Base-by-base conservation (phyloP, 2,888 invertebrate genomes). In the Plebejus anna region DNA sequence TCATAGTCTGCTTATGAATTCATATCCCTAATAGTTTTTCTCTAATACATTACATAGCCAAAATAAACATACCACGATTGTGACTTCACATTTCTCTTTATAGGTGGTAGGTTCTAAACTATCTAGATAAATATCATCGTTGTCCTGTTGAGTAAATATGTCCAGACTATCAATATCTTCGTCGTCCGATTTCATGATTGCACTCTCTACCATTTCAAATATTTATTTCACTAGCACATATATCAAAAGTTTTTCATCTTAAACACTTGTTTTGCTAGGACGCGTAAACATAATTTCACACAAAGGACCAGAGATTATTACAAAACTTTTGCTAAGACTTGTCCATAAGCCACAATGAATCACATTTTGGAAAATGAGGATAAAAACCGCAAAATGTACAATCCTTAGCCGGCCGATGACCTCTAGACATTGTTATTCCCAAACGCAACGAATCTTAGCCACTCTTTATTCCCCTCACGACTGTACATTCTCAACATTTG, bases 361-460 rank as follows among this genome's bases (percentile, higher is more conserved):
- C 42, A 72, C 42, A 47, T 47, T 72, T 72, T 72, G 9, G 28
- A 9, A 47, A 42, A 3, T 2, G 42, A 28, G 47, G 22, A 22
- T 22, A 28, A 5, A 47, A 47, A 28, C 47, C 47, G 47, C 22
- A 72, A 72, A 22, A 16, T 1, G 22, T 32, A 72, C 72, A 72
- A 47, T 72, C 42, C 47, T 22, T 28, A 32, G 51, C 88, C 81
- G 92, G 92, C 87, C 90, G 88, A 86, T 90, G 93, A 94, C 92
- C 93, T 90, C 84, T 78, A 77, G 76, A 83, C 89, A 92, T 91
- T 90, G 88, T 89, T 90, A 91, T 91, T 91, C 90, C 89, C 87
- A 88, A 90, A 90, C 89, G 88, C 89, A 86, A 88, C 87, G 86
- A 84, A 85, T 85, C 84, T 89, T 86, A 86, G 80, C 81, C 81